Base-by-base conservation (phyloP, 2,113 vertebrate genomes). In the Maccullochella peelii region DNA sequence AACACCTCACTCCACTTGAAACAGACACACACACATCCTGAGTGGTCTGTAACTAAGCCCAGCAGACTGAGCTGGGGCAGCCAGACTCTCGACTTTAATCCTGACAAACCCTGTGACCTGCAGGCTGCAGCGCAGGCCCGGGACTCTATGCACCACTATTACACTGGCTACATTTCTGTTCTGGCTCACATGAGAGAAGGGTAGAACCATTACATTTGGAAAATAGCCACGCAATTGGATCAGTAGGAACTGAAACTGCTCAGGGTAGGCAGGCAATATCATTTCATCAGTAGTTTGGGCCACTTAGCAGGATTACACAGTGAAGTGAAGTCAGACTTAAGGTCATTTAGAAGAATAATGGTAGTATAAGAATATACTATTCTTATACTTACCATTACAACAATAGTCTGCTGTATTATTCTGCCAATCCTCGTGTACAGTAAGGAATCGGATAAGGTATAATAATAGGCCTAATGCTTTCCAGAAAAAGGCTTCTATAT, bases 61-160 rank as follows among this genome's bases (percentile, higher is more conserved):
- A 84, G 85, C 54, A 86, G 90, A 92, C 86, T 55, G 75, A 85
- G 81, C 62, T 36, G 40, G 55, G 74, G 84, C 80, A 80, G 85
- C 88, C 88, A 90, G 88, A 86, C 84, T 80, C 80, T 73, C 68
- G 49, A 25, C 79, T 88, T 86, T 88, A 93, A 91, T 93, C 91
- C 88, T 74, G 83, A 90, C 85, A 94, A 94, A 93, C 92, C 66
- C 88, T 77, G 49, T 92, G 93, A 94, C 93, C 93, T 88, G 80
- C 70, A 55, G 72, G 20, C 87, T 86, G 77, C 40, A 80, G 62
- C 6, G 12, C 47, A 82, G 72, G 72, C 73, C 73, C 54, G 42
- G 58, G 62, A 36, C 79, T 82, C 50, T 66, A 63, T 27, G 52
- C 55, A 38, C 73, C 52, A 36, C 75, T 78, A 70, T 88, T 88